Evolutionary conservation across 2,888 invertebrate species (phyloP).

Genomic region (Amaurobius ferox): DNA sequence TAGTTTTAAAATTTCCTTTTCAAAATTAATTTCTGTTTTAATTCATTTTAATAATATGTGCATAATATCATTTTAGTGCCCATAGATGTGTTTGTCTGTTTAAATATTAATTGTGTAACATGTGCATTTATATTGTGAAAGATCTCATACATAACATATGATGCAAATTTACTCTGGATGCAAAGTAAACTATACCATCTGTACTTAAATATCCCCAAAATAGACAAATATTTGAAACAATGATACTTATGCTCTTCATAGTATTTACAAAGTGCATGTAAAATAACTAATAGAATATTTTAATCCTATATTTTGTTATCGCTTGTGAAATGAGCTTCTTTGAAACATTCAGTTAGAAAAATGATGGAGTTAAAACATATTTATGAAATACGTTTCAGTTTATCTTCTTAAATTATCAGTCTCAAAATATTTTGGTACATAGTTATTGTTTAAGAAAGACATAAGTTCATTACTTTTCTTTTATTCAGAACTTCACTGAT

Average conservation of each 20-base stretch:
- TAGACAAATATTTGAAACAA: background rate
- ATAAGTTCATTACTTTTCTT: no score
- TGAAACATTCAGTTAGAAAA: background rate
- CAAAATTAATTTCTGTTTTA: no score
- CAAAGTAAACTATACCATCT: constrained; percentile 9
- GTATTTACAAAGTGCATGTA: background rate
- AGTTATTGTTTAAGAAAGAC: no score
- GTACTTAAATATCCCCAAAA: background rate
- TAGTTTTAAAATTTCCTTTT: no score
- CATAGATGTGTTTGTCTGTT: background rate
- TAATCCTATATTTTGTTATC: constrained; percentile 7
- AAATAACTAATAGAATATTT: background rate
- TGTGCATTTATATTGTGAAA: constrained; percentile 3
- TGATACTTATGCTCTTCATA: background rate
- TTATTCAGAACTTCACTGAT: no score
- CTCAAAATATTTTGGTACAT: no score
- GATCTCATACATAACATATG: background rate
- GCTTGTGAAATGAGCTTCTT: constrained; percentile 3
- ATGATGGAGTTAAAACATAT: no score
- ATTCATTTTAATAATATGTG: background rate
- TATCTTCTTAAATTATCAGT: no score
- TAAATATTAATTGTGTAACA: background rate
- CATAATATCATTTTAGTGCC: background rate
- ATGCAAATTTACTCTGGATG: background rate
- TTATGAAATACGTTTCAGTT: no score